Base-by-base conservation (phyloP, 1,140 invertebrate genomes). In the Microvelia longipes region DNA sequence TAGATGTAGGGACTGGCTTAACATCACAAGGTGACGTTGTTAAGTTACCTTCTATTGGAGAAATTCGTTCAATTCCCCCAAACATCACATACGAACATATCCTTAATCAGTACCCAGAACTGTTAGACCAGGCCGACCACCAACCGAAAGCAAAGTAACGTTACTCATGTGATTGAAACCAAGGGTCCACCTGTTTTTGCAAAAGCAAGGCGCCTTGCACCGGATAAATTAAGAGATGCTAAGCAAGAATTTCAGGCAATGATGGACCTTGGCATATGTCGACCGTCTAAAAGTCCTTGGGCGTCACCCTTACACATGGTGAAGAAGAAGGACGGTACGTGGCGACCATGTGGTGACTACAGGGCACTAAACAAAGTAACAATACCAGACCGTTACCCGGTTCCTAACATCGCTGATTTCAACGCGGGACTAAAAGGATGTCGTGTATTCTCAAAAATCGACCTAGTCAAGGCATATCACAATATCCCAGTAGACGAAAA, bases 301-400 rank as follows among this genome's bases (percentile, higher is more conserved):
- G 75, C 80, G 0, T 76, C 76, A 11, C 79, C 81, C 1, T 68
- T 83, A 15, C 78, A 81, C 67, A 70, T 83, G 60, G 79, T 80
- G 0, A 82, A 83, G 69, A 83, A 84, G 70, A 75, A 76, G 29
- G 73, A 77, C 69, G 81, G 78, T 0, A 70, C 73, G 0, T 78
- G 75, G 73, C 70, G 82, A 28, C 78, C 79, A 5, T 81, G 79
- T 73, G 80, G 82, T 0, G 82, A 85, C 68, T 85, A 82, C 70
- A 72, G 80, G 11, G 50, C 61, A 1, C 74, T 85, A 0, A 85
- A 85, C 73, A 69, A 73, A 0, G 62, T 72, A 5, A 81, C 78
- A 19, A 71, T 75, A 24, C 75, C 76, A 0, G 80, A 83, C 68
- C 50, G 74, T 0, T 82, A 81, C 70, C 79, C 79, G 1, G 69